Percentiles rank a stretch among this genome's conserved stretches.
phyloP scores from a whole-genome alignment of 2,797 vertebrate species.

The Huso huso region DNA sequence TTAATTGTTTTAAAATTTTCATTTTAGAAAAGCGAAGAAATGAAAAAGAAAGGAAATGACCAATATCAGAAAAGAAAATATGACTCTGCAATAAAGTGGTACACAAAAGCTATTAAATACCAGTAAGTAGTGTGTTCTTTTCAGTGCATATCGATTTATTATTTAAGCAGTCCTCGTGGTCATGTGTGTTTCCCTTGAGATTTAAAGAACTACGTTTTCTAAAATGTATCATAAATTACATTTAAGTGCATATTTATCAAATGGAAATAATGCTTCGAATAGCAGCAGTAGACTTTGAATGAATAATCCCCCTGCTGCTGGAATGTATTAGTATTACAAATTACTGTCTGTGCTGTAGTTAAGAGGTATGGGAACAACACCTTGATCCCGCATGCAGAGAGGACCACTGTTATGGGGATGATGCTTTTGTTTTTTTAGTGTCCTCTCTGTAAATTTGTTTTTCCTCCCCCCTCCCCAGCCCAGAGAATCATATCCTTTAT shows the following conservation, averaged over 20 bases:
- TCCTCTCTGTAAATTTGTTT: constrained; percentile 17
- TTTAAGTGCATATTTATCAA: no score
- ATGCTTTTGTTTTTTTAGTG: no score
- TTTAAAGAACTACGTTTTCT: no score
- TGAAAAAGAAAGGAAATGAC: constrained; percentile 76
- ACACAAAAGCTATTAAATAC: constrained; percentile 71
- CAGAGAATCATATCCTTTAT: constrained; percentile 78
- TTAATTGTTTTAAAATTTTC: background rate
- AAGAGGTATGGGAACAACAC: background rate
- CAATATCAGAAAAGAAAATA: constrained; percentile 65
- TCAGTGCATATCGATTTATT: background rate
- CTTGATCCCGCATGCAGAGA: no score
- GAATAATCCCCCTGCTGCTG: no score
- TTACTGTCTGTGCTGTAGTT: background rate
- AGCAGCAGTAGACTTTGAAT: no score
- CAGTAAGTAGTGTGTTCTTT: constrained; percentile 61
- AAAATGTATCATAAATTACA: no score
- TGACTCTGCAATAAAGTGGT: constrained; percentile 65
- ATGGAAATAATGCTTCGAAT: no score
- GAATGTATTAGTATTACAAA: no score
- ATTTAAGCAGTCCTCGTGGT: no score
- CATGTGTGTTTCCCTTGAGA: no score
- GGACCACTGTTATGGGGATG: no score
- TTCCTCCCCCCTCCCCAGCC: constrained; percentile 43
- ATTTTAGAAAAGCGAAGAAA: constrained; percentile 67